Conservation (phyloP, 2,113 vertebrate species). For the Argyrosomus japonicus region DNA sequence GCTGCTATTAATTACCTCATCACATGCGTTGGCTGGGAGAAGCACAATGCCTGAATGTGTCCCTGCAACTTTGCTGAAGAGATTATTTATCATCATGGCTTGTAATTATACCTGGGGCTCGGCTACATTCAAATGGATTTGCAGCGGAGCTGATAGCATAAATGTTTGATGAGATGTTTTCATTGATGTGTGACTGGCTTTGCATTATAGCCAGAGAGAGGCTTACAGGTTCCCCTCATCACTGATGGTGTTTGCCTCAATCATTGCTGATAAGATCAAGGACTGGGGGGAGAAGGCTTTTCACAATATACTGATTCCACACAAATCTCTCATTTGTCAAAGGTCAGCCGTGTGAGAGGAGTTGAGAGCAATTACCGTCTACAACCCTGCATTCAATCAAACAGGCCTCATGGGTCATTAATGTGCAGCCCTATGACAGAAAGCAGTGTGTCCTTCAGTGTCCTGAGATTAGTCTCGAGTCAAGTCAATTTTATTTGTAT, state of each 20-base stretch:
- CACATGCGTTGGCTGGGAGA: constrained; percentile 46
- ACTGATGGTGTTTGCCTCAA: constrained; percentile 53
- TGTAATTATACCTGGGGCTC: constrained; percentile 70
- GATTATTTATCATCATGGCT: constrained; percentile 70
- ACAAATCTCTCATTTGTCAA: constrained; percentile 58
- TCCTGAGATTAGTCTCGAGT: constrained; percentile 13
- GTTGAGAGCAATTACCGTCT: constrained; percentile 17
- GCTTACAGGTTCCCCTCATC: constrained; percentile 38
- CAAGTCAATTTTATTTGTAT: neutral
- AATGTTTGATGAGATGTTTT: constrained; percentile 77
- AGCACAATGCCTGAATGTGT: constrained; percentile 50
- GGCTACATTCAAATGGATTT: constrained; percentile 64
- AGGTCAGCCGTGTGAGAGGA: constrained; percentile 44
- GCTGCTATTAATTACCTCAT: constrained; percentile 74
- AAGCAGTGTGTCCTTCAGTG: neutral
- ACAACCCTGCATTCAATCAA: constrained; percentile 30
- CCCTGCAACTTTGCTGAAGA: constrained; percentile 63
- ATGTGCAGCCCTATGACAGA: constrained; percentile 14
- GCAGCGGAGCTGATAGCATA: constrained; percentile 65
- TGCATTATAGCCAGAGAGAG: constrained; percentile 45
- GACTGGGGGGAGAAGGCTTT: constrained; percentile 19
- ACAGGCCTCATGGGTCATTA: constrained; percentile 26
- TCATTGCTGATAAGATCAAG: constrained; percentile 54
- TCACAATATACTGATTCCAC: constrained; percentile 32
- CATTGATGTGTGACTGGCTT: constrained; percentile 70